A percentile compares a stretch with the other conserved stretches of the same genome.
phyloP scores from a whole-genome alignment of 2,113 vertebrate species.

The Lophura nycthemera region DNA sequence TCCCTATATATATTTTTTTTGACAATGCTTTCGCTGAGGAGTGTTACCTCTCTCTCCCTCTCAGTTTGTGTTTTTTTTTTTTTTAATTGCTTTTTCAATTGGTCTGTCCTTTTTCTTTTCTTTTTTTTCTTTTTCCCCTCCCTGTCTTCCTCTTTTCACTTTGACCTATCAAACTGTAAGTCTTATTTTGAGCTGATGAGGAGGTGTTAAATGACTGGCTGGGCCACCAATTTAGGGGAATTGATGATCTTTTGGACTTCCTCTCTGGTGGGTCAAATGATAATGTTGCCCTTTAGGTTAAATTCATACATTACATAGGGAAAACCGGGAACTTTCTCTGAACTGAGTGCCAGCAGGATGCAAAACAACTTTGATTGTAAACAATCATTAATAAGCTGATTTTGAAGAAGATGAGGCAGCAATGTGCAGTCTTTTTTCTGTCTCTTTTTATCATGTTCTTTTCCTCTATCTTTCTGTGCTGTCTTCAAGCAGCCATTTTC shows the following conservation, averaged over 20 bases:
- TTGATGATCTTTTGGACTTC: slow-evolving; percentile 50
- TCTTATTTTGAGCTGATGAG: slow-evolving; percentile 44
- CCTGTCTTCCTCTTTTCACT: background rate
- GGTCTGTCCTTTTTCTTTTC: background rate
- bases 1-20: background rate
- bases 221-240: slow-evolving; percentile 33
- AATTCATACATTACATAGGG: background rate
- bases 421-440: background rate
- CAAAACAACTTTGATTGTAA: background rate
- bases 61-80: background rate
- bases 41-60: background rate
- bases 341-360: background rate
- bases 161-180: slow-evolving; percentile 27
- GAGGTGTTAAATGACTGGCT: slow-evolving; percentile 29
- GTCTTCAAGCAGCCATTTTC: background rate
- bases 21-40: slow-evolving; percentile 24
- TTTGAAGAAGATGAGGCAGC: background rate
- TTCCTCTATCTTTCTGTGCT: background rate
- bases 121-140: background rate
- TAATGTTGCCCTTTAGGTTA: slow-evolving; percentile 54
- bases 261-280: slow-evolving; percentile 44
- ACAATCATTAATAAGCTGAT: background rate
- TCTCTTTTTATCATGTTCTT: background rate
- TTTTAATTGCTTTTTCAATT: background rate
- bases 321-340: background rate